Percentiles rank a stretch among this genome's conserved stretches.
phyloP scores from a whole-genome alignment of 2,797 vertebrate genomes.

The Parauchenoglanis punctatus region DNA sequence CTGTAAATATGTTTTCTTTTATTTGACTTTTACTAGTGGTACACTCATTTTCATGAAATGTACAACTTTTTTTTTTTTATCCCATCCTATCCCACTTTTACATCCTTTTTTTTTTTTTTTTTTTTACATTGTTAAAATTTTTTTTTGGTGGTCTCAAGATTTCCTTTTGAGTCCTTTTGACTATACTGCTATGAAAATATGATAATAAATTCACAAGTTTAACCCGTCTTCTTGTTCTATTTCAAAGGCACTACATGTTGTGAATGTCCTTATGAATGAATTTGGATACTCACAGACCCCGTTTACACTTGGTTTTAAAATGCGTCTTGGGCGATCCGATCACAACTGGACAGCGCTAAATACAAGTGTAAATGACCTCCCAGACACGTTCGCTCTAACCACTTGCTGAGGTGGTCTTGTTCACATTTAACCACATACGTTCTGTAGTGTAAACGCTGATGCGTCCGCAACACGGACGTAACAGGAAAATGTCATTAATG shows the following conservation, averaged over 20 bases:
- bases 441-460: too few relatives aligned
- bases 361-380: too few relatives aligned
- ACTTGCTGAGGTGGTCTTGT: too few relatives aligned
- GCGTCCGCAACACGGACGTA: too few relatives aligned
- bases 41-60: not conserved
- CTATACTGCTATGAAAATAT: not conserved
- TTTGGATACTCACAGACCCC: too few relatives aligned
- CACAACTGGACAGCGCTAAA: too few relatives aligned
- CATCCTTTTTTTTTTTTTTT: not conserved
- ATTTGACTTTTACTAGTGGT: not conserved
- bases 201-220: not conserved
- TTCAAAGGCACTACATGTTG: conserved; percentile 31
- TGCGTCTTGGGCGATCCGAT: too few relatives aligned
- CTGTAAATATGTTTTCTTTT: not conserved
- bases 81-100: not conserved
- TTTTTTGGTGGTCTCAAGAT: not conserved
- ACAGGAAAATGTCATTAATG: too few relatives aligned
- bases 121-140: too few relatives aligned
- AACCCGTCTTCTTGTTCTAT: not conserved
- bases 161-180: not conserved
- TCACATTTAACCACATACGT: too few relatives aligned
- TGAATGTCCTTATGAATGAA: not conserved
- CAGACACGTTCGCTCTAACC: too few relatives aligned
- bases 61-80: not conserved
- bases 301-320: too few relatives aligned